Percentiles rank a stretch among this genome's conserved stretches.
Evolutionary conservation across 2,113 vertebrate genomes (phyloP).

Genomic region (Atractosteus spatula): DNA sequence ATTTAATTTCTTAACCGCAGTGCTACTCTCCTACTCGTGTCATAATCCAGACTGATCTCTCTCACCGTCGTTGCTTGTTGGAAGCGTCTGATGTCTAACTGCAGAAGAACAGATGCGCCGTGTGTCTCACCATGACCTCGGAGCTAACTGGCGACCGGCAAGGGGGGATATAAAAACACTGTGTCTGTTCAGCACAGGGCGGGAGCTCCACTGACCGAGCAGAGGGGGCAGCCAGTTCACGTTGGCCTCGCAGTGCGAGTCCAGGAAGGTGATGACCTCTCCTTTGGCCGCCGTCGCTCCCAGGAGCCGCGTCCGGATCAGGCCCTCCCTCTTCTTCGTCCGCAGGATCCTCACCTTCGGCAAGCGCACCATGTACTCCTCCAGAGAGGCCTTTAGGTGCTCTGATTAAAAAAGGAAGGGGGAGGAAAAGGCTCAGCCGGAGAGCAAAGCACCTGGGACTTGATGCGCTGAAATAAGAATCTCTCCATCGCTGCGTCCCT

Average conservation of each 20-base stretch:
- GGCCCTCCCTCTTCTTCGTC: slow-evolving; percentile 87
- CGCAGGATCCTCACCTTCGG: slow-evolving; percentile 87
- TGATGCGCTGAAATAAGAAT: too few relatives aligned
- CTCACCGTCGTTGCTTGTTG: too few relatives aligned
- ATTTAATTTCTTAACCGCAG: too few relatives aligned
- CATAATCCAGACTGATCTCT: too few relatives aligned
- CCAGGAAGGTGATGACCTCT: slow-evolving; percentile 93
- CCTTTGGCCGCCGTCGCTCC: slow-evolving; percentile 81
- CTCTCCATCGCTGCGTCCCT: too few relatives aligned
- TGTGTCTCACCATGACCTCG: too few relatives aligned
- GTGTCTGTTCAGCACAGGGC: background rate
- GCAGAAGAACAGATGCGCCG: too few relatives aligned
- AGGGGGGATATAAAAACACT: too few relatives aligned
- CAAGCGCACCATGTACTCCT: slow-evolving; percentile 86
- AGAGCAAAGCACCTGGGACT: background rate
- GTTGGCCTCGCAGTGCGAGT: slow-evolving; percentile 95
- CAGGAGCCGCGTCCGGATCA: slow-evolving; percentile 89
- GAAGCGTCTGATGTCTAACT: background rate
- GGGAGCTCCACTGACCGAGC: slow-evolving; percentile 67
- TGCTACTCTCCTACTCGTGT: too few relatives aligned
- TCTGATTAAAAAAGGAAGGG: slow-evolving; percentile 45
- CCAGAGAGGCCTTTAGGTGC: slow-evolving; percentile 85
- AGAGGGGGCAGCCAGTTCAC: slow-evolving; percentile 96
- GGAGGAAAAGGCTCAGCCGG: background rate
- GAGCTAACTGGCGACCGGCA: too few relatives aligned